Percentiles rank a stretch among this genome's conserved stretches.
phyloP scores from a whole-genome alignment of 92 coral and sea anemone genomes.

The Phenganax marumi region DNA sequence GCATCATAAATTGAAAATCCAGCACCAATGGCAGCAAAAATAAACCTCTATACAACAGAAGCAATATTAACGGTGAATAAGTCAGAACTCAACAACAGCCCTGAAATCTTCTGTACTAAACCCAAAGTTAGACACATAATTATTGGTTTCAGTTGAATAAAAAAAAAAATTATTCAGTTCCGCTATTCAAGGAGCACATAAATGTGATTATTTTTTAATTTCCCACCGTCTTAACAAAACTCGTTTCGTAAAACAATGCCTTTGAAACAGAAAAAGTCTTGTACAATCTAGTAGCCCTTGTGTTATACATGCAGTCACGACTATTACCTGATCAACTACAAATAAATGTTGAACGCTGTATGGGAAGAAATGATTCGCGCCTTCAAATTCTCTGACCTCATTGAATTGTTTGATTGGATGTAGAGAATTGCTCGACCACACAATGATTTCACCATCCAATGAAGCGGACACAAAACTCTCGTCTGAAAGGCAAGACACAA shows the following conservation, averaged over 20 bases:
- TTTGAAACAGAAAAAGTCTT: background rate
- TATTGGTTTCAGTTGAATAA: background rate
- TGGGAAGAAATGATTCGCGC: slow-evolving; percentile 78
- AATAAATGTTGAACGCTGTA: slow-evolving; percentile 82
- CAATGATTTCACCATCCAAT: slow-evolving; percentile 89
- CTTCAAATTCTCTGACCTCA: slow-evolving; percentile 82
- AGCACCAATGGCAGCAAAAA: slow-evolving; percentile 91
- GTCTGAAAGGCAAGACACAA: slow-evolving; percentile 45
- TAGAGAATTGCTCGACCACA: slow-evolving; percentile 82
- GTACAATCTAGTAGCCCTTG: too few relatives aligned
- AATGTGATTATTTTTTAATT: too few relatives aligned
- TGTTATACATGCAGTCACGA: background rate
- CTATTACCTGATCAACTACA: slow-evolving; percentile 79
- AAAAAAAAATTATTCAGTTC: background rate
- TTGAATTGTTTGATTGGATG: slow-evolving; percentile 78
- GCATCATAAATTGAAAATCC: slow-evolving; percentile 93
- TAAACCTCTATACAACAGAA: slow-evolving; percentile 62
- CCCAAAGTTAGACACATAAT: too few relatives aligned
- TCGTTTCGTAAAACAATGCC: too few relatives aligned
- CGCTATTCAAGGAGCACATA: too few relatives aligned
- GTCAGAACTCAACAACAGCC: too few relatives aligned
- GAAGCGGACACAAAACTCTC: slow-evolving; percentile 98
- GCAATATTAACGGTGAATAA: too few relatives aligned
- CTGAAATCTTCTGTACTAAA: too few relatives aligned
- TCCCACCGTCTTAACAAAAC: too few relatives aligned